Evolutionary conservation across 2,797 vertebrate species (phyloP), one percentile per base, ranked within the genome.

Genomic region (Poeciliopsis infans): DNA sequence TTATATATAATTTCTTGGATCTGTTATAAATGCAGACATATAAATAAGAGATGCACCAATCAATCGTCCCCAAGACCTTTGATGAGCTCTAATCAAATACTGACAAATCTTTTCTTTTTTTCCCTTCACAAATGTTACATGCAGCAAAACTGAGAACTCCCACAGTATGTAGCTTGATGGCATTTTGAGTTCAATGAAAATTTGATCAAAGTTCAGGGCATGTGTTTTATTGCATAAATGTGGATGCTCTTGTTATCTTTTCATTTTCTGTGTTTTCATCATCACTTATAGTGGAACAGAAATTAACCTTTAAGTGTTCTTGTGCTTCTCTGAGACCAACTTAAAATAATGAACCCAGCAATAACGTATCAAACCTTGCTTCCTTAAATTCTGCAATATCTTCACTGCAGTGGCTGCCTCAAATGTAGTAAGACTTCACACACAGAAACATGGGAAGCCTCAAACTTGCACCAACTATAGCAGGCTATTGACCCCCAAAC

Each of bases 401-500:
- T 11, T 68, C 76, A 2, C 25, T 51, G 76, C 76, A 4, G 31
- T 51, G 45, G 66, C 39, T 12, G 72, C 80, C 71, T 33, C 16
- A 10, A 15, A 66, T 36, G 5, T 31, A 64, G 51, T 28, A 39
- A 73, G 70, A 83, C 71, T 13, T 73, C 36, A 77, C 2, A 49
- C 15, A 75, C 47, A 78, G 18, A 33, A 7, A 68, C 3, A 10
- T 69, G 71, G 25, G 18, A n/a, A 43, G 39, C 61, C 49, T 39
- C 13, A 55, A 41, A 59, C 66, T 25, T 36, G 12, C 59, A 18
- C 39, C 31, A 5, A 39, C 5, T 5, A 59, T 77, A 10, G 57
- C 3, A 76, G 45, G 78, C 73, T 87, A 86, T 87, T 55, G 76
- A 87, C 85, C 79, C 77, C 31, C 53, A 59, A 71, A 5, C 82